Evolutionary conservation across 2,888 invertebrate species (phyloP).

Genomic region (Nymphalis polychloros): DNA sequence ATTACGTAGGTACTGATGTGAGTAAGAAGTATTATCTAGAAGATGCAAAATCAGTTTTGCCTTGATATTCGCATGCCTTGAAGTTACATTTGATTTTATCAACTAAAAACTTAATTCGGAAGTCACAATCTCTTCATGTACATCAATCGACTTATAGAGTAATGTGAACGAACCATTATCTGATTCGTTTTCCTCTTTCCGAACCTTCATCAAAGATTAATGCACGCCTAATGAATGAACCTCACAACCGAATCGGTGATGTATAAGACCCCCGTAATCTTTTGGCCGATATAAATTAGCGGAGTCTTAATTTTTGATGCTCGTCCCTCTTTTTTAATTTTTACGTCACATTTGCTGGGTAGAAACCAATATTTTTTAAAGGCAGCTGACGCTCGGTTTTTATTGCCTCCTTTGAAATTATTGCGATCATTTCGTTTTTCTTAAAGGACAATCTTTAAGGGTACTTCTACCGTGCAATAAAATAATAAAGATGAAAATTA

Average conservation of each 20-base stretch:
- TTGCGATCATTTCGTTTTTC: no score
- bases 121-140: not conserved
- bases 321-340: constrained; percentile 16
- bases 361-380: not conserved
- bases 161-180: constrained; percentile 14
- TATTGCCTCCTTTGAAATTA: no score
- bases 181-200: constrained; percentile 14
- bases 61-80: no score
- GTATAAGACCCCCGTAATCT: constrained; percentile 43
- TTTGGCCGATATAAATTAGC: constrained; percentile 24
- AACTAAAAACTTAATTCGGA: not conserved
- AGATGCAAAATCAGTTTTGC: no score
- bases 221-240: constrained; percentile 73
- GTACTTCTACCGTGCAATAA: no score
- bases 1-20: no score
- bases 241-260: constrained; percentile 63
- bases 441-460: no score
- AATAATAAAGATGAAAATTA: no score
- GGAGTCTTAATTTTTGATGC: constrained; percentile 21
- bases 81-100: no score
- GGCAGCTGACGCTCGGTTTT: no score
- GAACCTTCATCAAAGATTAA: constrained; percentile 60
- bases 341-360: constrained; percentile 15
- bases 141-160: constrained; percentile 17
- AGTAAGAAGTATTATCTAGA: no score